Conservation (phyloP, 2,888 invertebrate genomes). For the Phytoseiulus persimilis region DNA sequence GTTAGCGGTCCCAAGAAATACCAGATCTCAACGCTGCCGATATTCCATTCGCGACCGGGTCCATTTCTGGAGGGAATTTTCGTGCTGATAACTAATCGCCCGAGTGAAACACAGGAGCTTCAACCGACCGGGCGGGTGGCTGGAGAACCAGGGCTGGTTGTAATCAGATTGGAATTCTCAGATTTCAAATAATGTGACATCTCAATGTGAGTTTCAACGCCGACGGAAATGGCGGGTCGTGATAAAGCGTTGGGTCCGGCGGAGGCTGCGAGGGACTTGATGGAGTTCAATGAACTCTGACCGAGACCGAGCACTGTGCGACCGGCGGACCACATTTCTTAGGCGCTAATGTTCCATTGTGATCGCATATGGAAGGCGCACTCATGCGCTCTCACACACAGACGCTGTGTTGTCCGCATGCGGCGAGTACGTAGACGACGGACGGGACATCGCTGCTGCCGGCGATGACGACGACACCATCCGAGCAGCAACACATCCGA, state of each 20-base stretch:
- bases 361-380: not conserved
- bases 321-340: not conserved
- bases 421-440: not conserved
- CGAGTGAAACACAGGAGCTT: not conserved
- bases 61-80: not conserved
- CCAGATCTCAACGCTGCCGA: not conserved
- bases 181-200: not conserved
- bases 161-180: not conserved
- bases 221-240: not conserved
- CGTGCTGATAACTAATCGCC: not conserved
- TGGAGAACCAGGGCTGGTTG: not conserved
- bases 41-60: not conserved
- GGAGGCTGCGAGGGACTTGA: not conserved
- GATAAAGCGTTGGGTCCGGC: not conserved
- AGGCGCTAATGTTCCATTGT: not conserved
- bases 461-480: not conserved
- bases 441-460: not conserved
- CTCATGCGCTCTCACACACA: not conserved
- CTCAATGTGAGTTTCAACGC: not conserved
- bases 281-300: not conserved
- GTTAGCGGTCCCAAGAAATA: not conserved
- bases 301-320: not conserved
- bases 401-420: not conserved
- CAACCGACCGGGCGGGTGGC: not conserved
- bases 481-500: not conserved